A percentile compares a stretch with the other conserved stretches of the same genome.
Conservation (phyloP, 2,888 invertebrate genomes). For the Morpho helenor region DNA sequence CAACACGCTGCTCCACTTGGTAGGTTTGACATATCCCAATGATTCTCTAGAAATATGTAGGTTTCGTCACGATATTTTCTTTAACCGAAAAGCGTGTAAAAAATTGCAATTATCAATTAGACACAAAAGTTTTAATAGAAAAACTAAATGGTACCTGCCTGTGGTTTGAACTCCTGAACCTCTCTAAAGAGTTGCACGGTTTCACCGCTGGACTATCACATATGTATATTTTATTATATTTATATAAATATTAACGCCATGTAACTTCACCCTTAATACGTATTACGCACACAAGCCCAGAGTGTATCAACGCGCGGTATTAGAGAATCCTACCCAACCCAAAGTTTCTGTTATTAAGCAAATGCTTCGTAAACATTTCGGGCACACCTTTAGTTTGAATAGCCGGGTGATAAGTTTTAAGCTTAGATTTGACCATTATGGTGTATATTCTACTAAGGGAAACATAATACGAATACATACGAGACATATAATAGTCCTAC, state of each 20-base stretch:
- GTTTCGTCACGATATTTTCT: not conserved
- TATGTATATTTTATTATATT: not conserved
- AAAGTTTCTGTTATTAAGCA: constrained; percentile 78
- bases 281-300: constrained; percentile 40
- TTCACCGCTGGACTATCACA: too few species aligned
- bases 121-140: too few species aligned
- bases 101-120: too few species aligned
- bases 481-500: too few species aligned
- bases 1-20: too few species aligned
- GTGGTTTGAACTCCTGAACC: too few species aligned
- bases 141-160: too few species aligned
- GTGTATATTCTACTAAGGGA: constrained; percentile 19
- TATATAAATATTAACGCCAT: constrained; percentile 6
- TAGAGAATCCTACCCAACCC: constrained; percentile 73
- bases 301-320: constrained; percentile 53
- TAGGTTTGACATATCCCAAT: too few species aligned
- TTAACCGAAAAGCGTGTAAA: not conserved
- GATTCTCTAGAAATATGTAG: too few species aligned
- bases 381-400: constrained; percentile 72
- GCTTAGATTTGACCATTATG: constrained; percentile 45
- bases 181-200: too few species aligned
- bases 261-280: constrained; percentile 20
- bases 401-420: constrained; percentile 60
- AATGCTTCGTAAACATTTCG: constrained; percentile 78
- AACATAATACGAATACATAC: not conserved